Percentiles rank a stretch among this genome's conserved stretches.
Evolutionary conservation across 2,888 invertebrate species (phyloP).

Genomic region (Conus canariensis): DNA sequence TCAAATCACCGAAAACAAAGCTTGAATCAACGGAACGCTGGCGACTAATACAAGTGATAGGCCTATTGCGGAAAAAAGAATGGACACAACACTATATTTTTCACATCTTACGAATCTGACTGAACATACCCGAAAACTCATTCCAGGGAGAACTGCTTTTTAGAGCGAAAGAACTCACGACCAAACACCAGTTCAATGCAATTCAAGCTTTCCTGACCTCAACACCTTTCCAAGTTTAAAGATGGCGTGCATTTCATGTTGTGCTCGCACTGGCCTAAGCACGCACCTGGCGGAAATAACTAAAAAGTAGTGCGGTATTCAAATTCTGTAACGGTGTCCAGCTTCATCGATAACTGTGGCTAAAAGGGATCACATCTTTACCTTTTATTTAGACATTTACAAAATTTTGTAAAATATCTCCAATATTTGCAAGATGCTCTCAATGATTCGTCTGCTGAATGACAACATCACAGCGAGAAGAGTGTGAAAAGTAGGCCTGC

Average conservation of each 20-base stretch:
- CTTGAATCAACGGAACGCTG: no score
- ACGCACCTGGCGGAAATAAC: constrained; percentile 41
- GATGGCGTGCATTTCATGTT: constrained; percentile 47
- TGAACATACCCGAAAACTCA: constrained; percentile 49
- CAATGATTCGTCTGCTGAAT: no score
- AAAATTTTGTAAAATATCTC: no score
- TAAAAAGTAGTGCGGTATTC: constrained; percentile 23
- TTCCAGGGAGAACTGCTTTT: constrained; percentile 47
- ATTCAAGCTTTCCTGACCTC: constrained; percentile 32
- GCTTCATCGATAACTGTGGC: no score
- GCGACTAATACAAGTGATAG: no score
- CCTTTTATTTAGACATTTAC: no score
- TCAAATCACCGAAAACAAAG: background rate
- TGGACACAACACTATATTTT: no score
- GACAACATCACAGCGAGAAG: background rate
- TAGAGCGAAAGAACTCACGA: constrained; percentile 38
- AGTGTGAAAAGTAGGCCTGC: background rate
- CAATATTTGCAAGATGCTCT: no score
- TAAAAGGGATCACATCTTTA: no score
- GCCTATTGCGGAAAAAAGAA: no score
- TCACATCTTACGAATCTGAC: no score
- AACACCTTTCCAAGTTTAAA: constrained; percentile 49
- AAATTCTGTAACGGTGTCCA: background rate
- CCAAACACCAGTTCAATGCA: background rate
- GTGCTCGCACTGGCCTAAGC: constrained; percentile 30